Base-by-base conservation (phyloP, 2,888 invertebrate species). In the Eilema caniola region DNA sequence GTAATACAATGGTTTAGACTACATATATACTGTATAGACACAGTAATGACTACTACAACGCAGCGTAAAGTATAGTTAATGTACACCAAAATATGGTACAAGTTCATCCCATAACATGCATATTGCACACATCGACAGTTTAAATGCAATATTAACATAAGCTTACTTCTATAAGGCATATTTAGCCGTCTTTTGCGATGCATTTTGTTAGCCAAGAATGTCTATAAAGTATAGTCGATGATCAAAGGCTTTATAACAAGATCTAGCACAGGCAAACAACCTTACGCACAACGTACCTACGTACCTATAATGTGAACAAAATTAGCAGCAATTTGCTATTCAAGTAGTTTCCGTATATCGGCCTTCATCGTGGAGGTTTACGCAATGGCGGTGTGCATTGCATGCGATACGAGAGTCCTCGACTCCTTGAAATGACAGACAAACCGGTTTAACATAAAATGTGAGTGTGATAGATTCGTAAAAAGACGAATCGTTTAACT, bases 321-420 rank as follows among this genome's bases (percentile, higher is more conserved):
- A 88, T 89, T 89, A 89, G 86, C 86, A 85, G 82, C 86, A 86
- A 87, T 89, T 89, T 84, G 86, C 85, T 83, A 86, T 83, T 85
- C 83, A 81, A 83, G 78, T 84, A 87, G 89, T 92, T 90, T 91
- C 91, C 92, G 90, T 87, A 73, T 85, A 74, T 76, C 82, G 90
- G 88, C 92, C 91, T 91, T 91, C 90, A 73, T 69, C 76, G 74
- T 72, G 69, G 78, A 69, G 74, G 80, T 85, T 89, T 89, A 86
- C 89, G 89, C 89, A 90, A 89, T 78, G 77, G 83, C 78, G 78
- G 76, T 83, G 86, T 80, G 85, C 79, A 83, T 81, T 87, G 89
- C 90, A 85, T 88, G 85, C 83, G 74, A 81, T 82, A 81, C 81
- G 70, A 83, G 78, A 83, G 79, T 83, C 83, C 82, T 81, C 80